Base-by-base conservation (phyloP, 1,140 invertebrate species). In the Cyrtorhinus lividipennis region DNA sequence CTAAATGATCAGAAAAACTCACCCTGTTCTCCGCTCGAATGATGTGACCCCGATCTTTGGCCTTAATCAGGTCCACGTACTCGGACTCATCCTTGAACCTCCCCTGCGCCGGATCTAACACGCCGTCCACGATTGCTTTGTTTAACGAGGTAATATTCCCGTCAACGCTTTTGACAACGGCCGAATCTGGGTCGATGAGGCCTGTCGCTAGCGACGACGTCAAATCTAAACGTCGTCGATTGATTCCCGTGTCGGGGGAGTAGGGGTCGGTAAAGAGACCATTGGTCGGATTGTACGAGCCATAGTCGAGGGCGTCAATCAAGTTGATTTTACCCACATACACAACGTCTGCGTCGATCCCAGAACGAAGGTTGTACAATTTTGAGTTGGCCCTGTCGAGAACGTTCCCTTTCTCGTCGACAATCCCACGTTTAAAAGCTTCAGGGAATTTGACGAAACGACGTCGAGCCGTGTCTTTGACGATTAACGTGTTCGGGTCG, bases 11-110 rank as follows among this genome's bases (percentile, higher is more conserved):
- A n/a, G 13, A 59, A 25, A 59, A 59, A 87, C 90, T 92, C 83
- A 94, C 91, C 88, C 90, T 83, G 72, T 88, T 86, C 82, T 90
- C 87, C 72, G 89, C 90, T 72, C 90, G 82, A 75, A 93, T 80
- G 67, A 93, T 82, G 75, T 87, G 85, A 70, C 91, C 89, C 74
- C 84, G 84, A 71, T 92, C 86, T 71, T 84, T 79, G 68, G 93
- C 93, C 78, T 92, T 91, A 64, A 87, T 76, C 71, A 95, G 83
- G 78, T 91, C 86, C 68, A 92, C 79, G 63, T 79, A 79, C 71
- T 86, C 80, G 64, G 79, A 75, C 70, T 79, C 75, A 71, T 83
- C 80, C 61, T 80, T 75, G 67, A 90, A 78, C 71, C 81, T 83
- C 67, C 90, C 89, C 69, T 76, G 79, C 45, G 79, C 69, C 62